Evolutionary conservation across 2,888 invertebrate species (phyloP), one percentile per base, ranked within the genome.

Genomic region (Oligia latruncula): DNA sequence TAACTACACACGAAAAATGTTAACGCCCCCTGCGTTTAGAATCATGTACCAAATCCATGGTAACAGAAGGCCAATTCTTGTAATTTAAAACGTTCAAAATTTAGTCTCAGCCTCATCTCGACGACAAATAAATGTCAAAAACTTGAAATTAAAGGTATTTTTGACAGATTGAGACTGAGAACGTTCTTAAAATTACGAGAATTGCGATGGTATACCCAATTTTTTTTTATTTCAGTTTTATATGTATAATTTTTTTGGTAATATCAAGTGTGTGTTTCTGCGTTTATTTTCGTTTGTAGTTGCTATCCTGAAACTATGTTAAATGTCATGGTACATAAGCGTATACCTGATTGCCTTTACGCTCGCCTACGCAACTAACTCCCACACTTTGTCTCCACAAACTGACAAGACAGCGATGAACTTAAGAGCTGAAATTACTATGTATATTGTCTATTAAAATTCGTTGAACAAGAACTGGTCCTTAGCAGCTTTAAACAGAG

Each of bases 381-480:
- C 64, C 71, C 52, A 81, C 52, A 46, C 17, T 35, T 35, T n/a
- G 23, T 20, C 43, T 40, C 23, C 65, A 68, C 52, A 65, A 73
- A 66, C 64, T 64, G 80, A 81, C 55, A 78, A 65, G 40, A 17
- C 20, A 29, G 62, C 82, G 29, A 9, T 77, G 46, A 77, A 77
- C 60, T 23, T 15, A 17, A 17, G 52, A 67, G 62, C 46, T 23
- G 17, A 49, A 49, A 58, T 78, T 49, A 67, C 49, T 23, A 49
- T 46, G 46, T 46, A 46, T 49, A 66, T 60, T 67, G 67, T 40
- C 4, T 23, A 79, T 17, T 55, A 65, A 20, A 43, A 46, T 5
- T 65, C 55, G 17, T 35, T 66, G 9, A 46, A 46, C 13, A 46
- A 11, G 46, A 46, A 46, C 46, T 46, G 13, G 13, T 46, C 3